Base-by-base conservation (phyloP, 2,888 invertebrate genomes). In the Pollenia griseotomentosa region DNA sequence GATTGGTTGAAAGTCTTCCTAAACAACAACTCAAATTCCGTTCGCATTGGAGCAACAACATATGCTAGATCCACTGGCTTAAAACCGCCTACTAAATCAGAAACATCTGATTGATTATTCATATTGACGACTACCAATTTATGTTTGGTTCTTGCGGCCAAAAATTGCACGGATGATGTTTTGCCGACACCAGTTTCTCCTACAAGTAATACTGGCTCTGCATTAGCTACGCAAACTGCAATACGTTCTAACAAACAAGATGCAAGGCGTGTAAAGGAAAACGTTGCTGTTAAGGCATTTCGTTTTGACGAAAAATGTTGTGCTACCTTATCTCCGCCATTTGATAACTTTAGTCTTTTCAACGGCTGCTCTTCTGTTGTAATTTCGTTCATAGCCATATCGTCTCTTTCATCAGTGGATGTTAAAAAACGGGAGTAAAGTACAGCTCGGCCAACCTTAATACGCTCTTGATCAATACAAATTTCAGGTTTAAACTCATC, bases 141-240 rank as follows among this genome's bases (percentile, higher is more conserved):
- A 89, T 97, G 96, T 0, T 97, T 97, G 0, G 97, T 96, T 88
- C 96, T 96, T 86, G 96, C 95, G 0, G 99, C 97, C 78, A 99
- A 94, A 93, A 97, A 98, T 92, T 99, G 99, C 1, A 99, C 96
- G 0, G 97, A 96, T 0, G 98, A 97, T 0, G 99, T 99, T 94
- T 99, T 99, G 0, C 99, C 99, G 0, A 98, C 99, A 66, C 99
- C 99, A 0, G 99, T 99, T 94, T 99, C 99, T 44, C 99, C 99
- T 0, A 99, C 99, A 8, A 99, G 94, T 7, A 99, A 94, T 1
- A 99, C 97, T 0, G 99, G 98, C 92, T 99, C 99, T 70, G 96
- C 95, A 71, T 96, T 95, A 0, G 94, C 94, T 0, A 99, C 96
- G 91, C 98, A 97, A 86, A 97, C 97, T 23, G 97, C 96, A 73